A percentile compares a stretch with the other conserved stretches of the same genome.
Conservation (phyloP, 2,797 vertebrate species). For the Sebastes dallii region DNA sequence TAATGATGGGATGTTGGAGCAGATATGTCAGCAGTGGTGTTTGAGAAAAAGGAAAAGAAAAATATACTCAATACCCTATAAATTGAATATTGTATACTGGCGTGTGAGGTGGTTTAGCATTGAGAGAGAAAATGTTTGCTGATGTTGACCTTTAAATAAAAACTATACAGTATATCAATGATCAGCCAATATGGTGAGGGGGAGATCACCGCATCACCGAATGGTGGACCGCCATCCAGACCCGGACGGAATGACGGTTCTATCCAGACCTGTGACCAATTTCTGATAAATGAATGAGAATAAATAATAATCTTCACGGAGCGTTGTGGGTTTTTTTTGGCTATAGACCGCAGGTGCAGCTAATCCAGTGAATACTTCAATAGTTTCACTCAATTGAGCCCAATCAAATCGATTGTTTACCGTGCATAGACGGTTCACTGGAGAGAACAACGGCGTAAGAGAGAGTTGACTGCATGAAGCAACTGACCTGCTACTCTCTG, state of each 20-base stretch:
- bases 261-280: not conserved
- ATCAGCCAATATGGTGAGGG: not conserved
- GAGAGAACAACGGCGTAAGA: not conserved
- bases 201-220: not conserved
- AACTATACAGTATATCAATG: not conserved
- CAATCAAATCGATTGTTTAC: not conserved
- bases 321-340: too few relatives aligned
- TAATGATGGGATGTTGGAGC: not conserved
- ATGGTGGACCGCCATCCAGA: not conserved
- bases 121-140: not conserved
- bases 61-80: not conserved
- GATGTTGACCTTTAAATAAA: slow-evolving; percentile 10
- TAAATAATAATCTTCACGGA: not conserved
- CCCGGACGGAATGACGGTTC: not conserved
- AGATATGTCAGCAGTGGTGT: not conserved
- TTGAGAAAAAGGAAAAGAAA: not conserved
- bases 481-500: not conserved
- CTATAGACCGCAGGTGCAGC: not conserved
- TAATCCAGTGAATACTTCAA: not conserved
- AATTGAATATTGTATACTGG: not conserved
- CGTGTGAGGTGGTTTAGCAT: not conserved
- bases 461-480: not conserved
- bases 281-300: not conserved
- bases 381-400: not conserved
- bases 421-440: not conserved